Evolutionary conservation across 2,888 invertebrate species (phyloP), one percentile per base, ranked within the genome.

Genomic region (Neoascia interrupta): DNA sequence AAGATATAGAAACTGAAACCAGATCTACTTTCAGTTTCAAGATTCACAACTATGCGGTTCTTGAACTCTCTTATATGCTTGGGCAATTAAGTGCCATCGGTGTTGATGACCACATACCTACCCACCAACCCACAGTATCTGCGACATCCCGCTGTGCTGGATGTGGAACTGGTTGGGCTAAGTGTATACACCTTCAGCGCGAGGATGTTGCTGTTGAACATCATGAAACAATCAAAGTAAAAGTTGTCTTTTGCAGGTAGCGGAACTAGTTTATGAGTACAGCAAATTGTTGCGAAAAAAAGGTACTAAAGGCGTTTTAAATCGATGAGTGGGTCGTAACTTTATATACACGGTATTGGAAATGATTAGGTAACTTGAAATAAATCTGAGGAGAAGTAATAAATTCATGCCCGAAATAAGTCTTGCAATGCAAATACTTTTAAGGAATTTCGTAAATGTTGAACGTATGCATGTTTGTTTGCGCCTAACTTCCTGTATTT

Each of bases 51-150:
- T 36, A 54, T 47, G 37, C 47, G 66, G 54, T 66, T 47, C 54
- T 56, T 66, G 66, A 66, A 66, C 66, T 66, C 41, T 66, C 51
- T 13, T n/a, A 51, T 58, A 56, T 68, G 39, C 49, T 58, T 39
- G 41, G 39, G 56, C 47, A 68, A 68, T 68, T 68, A 68, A 41
- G 5, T 56, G 39, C 21, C 31, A 68, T 31, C 31, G 26, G 61
- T 49, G 23, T 6, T 11, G 47, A 11, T 49, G 49, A 31, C 26
- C 4, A 31, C 3, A 31, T n/a, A 31, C 4, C 8, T 3, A n/a
- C 10, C 3, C 31, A 6, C 10, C 8, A 31, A 31, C 31, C 31
- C 8, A 26, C 26, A 26, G 26, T 8, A 26, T 5, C 8, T n/a
- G 2, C 8, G n/a, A 31, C 31, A 31, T n/a, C 31, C n/a, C 10